phyloP scores from a whole-genome alignment of 1,140 invertebrate species.

The Cydia amplana region DNA sequence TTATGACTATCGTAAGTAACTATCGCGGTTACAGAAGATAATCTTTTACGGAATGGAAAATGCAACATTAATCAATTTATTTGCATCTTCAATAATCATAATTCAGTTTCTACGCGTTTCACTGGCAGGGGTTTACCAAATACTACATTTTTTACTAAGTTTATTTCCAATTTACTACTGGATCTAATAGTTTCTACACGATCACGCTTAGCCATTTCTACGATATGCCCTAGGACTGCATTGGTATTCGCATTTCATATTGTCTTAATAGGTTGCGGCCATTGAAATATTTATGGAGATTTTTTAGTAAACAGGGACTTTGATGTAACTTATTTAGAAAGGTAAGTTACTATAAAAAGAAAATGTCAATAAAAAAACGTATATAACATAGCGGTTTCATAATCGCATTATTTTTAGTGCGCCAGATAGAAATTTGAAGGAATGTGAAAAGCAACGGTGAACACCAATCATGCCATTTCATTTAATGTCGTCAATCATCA shows the following conservation, averaged over 20 bases:
- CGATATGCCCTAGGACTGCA: conserved; percentile 8
- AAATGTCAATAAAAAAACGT: too few relatives aligned
- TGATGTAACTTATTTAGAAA: not conserved
- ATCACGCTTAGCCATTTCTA: conserved; percentile 23
- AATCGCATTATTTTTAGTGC: not conserved
- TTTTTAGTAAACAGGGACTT: not conserved
- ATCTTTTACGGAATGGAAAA: too few relatives aligned
- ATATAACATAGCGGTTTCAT: not conserved
- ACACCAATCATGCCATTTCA: conserved; percentile 16
- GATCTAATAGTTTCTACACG: not conserved
- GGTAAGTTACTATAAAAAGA: too few relatives aligned
- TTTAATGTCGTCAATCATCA: conserved; percentile 13
- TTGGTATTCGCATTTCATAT: conserved; percentile 27
- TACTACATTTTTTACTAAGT: too few relatives aligned
- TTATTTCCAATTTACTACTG: too few relatives aligned
- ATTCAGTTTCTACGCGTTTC: too few relatives aligned
- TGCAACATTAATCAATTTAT: too few relatives aligned
- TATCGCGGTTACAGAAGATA: too few relatives aligned
- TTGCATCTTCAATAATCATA: too few relatives aligned
- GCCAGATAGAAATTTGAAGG: not conserved
- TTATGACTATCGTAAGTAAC: too few relatives aligned
- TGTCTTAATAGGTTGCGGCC: conserved; percentile 19
- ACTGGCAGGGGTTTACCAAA: too few relatives aligned
- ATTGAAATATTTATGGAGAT: conserved; percentile 19
- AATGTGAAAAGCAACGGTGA: conserved; percentile 7